A percentile compares a stretch with the other conserved stretches of the same genome.
Conservation (phyloP, 2,113 vertebrate genomes). For the Corydoras maculifer region DNA sequence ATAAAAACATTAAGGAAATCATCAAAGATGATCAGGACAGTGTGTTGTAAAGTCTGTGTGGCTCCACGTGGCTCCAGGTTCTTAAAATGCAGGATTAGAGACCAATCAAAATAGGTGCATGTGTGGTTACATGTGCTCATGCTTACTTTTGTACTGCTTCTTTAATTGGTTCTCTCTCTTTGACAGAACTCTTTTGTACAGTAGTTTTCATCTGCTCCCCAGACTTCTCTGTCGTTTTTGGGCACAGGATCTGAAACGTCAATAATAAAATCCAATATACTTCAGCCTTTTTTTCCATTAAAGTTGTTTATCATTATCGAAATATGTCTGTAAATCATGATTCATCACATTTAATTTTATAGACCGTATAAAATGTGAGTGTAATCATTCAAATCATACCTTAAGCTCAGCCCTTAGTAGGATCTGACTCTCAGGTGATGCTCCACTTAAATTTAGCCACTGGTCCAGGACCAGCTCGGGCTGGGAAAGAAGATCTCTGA, state of each 20-base stretch:
- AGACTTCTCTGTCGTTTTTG: conserved; percentile 24
- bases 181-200: neutral
- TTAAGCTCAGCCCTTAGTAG: conserved; percentile 78
- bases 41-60: too few relatives aligned
- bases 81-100: too few relatives aligned
- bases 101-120: neutral
- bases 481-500: conserved; percentile 67
- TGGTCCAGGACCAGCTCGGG: conserved; percentile 70
- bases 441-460: conserved; percentile 70
- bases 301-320: too few relatives aligned
- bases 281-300: too few relatives aligned
- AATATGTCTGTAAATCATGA: too few relatives aligned
- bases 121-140: neutral
- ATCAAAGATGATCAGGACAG: too few relatives aligned
- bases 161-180: conserved; percentile 18
- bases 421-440: conserved; percentile 68
- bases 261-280: neutral
- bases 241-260: conserved; percentile 33
- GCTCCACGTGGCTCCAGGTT: too few relatives aligned
- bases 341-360: too few relatives aligned
- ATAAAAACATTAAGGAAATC: too few relatives aligned
- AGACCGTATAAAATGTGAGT: neutral
- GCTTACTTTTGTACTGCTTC: conserved; percentile 40
- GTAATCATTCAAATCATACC: conserved; percentile 54
- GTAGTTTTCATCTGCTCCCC: conserved; percentile 28